A percentile compares a stretch with the other conserved stretches of the same genome.
phyloP scores from a whole-genome alignment of 1,140 invertebrate genomes.

The Phymastichus coffea region DNA sequence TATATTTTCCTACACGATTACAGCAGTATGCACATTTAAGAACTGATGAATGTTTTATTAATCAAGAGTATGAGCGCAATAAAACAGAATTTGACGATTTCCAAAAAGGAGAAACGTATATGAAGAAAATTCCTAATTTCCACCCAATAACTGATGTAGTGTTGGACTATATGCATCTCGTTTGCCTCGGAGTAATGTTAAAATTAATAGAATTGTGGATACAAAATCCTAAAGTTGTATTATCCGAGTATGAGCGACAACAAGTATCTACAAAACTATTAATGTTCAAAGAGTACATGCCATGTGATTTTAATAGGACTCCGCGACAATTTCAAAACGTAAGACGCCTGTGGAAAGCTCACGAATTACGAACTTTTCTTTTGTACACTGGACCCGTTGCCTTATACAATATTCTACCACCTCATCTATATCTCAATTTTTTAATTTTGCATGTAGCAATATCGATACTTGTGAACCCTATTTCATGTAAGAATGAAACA shows the following conservation, averaged over 20 bases:
- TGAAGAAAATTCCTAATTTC: slow-evolving; percentile 31
- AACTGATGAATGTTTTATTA: slow-evolving; percentile 20
- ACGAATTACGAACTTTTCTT: slow-evolving; percentile 52
- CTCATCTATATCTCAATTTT: slow-evolving; percentile 40
- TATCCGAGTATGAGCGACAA: neutral
- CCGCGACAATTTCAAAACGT: slow-evolving; percentile 37
- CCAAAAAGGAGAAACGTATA: slow-evolving; percentile 18
- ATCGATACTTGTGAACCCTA: slow-evolving; percentile 23
- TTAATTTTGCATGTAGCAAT: slow-evolving; percentile 39
- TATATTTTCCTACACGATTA: slow-evolving; percentile 35
- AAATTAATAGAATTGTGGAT: slow-evolving; percentile 38
- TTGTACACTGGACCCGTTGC: slow-evolving; percentile 49
- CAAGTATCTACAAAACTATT: neutral
- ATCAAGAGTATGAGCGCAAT: slow-evolving; percentile 17
- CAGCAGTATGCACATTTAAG: slow-evolving; percentile 17
- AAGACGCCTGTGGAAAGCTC: slow-evolving; percentile 50
- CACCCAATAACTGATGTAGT: slow-evolving; percentile 33
- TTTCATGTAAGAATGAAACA: slow-evolving; percentile 23
- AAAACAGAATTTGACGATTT: neutral
- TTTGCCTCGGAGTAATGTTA: slow-evolving; percentile 40
- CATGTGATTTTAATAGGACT: slow-evolving; percentile 48
- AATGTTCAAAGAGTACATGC: slow-evolving; percentile 20
- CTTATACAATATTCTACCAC: slow-evolving; percentile 36
- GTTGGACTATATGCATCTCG: slow-evolving; percentile 40
- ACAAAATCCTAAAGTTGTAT: neutral